A percentile compares a stretch with the other conserved stretches of the same genome.
Conservation (phyloP, 2,888 invertebrate genomes). For the Coenonympha arcania region DNA sequence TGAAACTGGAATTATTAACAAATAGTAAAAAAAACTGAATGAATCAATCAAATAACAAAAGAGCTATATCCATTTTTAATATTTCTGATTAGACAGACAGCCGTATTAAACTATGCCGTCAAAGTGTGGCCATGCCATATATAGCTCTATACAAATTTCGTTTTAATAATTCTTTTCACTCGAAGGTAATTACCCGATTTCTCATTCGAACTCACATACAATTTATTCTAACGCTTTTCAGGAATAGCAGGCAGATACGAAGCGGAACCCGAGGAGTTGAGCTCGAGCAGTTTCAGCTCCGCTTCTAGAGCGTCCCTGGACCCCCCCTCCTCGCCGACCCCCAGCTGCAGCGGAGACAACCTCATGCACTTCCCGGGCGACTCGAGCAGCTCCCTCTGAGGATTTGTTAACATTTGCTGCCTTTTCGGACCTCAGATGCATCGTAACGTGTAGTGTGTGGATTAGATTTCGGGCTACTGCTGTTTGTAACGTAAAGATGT, state of each 20-base stretch:
- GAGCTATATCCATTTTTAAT: too few relatives aligned
- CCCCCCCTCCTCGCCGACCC: conserved; percentile 81
- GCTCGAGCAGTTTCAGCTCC: conserved; percentile 89
- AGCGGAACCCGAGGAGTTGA: conserved; percentile 82
- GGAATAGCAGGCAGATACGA: conserved; percentile 72
- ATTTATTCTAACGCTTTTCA: conserved; percentile 32
- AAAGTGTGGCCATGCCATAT: too few relatives aligned
- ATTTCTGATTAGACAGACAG: too few relatives aligned
- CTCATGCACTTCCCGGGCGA: conserved; percentile 86
- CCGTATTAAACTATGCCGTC: too few relatives aligned
- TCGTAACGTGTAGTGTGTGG: conserved; percentile 2
- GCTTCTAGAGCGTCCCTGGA: conserved; percentile 84
- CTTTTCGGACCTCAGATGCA: conserved; percentile 23
- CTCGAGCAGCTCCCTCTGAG: conserved; percentile 76
- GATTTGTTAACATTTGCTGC: conserved; percentile 27
- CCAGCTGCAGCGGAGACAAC: conserved; percentile 83
- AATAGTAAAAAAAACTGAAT: too few relatives aligned
- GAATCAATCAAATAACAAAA: too few relatives aligned
- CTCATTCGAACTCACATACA: too few relatives aligned
- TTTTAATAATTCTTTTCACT: too few relatives aligned
- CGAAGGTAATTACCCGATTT: too few relatives aligned
- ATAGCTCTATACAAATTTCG: too few relatives aligned
- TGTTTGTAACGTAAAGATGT: neutral
- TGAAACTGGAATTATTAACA: too few relatives aligned
- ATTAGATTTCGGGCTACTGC: conserved; percentile 8